Evolutionary conservation across 2,113 vertebrate species (phyloP), one percentile per base, ranked within the genome.

Genomic region (Cottus gobio): DNA sequence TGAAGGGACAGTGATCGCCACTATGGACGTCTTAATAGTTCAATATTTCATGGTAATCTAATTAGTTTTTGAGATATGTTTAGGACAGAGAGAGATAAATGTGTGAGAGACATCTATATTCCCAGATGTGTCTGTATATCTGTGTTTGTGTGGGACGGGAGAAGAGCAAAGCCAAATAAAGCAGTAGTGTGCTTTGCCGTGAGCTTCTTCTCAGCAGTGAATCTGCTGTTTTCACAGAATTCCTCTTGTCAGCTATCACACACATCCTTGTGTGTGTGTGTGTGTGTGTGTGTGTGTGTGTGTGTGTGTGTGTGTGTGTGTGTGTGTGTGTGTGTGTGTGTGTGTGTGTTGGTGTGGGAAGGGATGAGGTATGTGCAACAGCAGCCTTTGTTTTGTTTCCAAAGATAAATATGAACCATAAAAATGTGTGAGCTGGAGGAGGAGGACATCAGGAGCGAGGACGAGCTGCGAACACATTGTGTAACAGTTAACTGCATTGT

Each of bases 371-470:
- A 26, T 50, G 11, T 36, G 52, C 31, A 82, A 69, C 71, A 70
- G 66, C 79, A 80, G 65, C 48, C 56, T 70, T 22, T 68, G 82
- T 72, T 87, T 87, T 81, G 70, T 73, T 81, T 83, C 71, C 67
- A 79, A 63, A 79, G 72, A 85, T 80, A 68, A 80, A 61, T 62
- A 28, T 74, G 63, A 73, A 71, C 60, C 72, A 75, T 77, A 56
- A 20, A 77, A 71, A 68, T 65, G 22, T 71, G 77, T 76, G 76
- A 71, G 80, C 52, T 31, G 72, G 57, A 70, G 69, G 42, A 74
- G 39, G 61, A 77, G 54, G 64, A 77, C 44, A 28, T 73, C 46
- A 52, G 66, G 54, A 44, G 24, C 24, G 37, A 63, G 24, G 34
- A 60, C 30, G 63, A 30, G 60, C 36, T 26, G 57, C 36, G 60